A percentile compares a stretch with the other conserved stretches of the same genome.
These are phyloP conservation scores for Rattus norvegicus DNA, from an alignment of 2,113 vertebrate genomes.

Conservation along the genomic window DNA sequence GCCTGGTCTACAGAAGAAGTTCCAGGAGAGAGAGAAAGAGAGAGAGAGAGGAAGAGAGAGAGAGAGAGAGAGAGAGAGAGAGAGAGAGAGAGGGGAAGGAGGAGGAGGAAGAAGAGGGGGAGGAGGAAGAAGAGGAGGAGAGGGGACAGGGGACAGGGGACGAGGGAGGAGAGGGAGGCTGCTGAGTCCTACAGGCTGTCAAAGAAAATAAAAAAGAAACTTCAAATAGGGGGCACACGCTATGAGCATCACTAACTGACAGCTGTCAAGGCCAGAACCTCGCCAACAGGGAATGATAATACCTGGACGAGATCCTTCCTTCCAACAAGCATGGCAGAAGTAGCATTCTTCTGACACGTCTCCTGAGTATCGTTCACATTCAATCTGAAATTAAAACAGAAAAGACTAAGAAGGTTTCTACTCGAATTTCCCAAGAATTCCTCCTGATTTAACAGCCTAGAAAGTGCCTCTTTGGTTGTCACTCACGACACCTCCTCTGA, in stretches of 20 bases:
- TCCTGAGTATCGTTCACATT: conserved; percentile 96
- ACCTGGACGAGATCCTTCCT: conserved; percentile 98
- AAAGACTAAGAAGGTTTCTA: conserved; percentile 41
- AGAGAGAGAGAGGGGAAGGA: no score
- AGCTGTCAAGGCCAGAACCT: neutral
- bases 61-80: no score
- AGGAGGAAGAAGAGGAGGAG: no score
- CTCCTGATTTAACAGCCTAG: neutral
- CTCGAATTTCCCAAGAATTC: conserved; percentile 13
- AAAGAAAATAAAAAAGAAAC: conserved; percentile 27
- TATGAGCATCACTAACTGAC: neutral
- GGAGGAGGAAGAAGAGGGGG: no score
- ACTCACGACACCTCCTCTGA: neutral
- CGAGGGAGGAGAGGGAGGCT: neutral
- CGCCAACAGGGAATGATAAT: neutral
- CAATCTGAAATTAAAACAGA: conserved; percentile 85
- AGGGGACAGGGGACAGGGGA: no score
- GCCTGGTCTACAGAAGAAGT: no score
- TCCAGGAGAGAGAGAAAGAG: no score
- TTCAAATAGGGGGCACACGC: neutral
- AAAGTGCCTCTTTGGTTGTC: neutral
- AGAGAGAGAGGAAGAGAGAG: no score
- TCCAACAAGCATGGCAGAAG: conserved; percentile 92
- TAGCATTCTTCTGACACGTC: conserved; percentile 96
- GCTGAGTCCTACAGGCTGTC: neutral